phyloP scores from a whole-genome alignment of 23 tunicate species.

The Diplosoma virens region DNA sequence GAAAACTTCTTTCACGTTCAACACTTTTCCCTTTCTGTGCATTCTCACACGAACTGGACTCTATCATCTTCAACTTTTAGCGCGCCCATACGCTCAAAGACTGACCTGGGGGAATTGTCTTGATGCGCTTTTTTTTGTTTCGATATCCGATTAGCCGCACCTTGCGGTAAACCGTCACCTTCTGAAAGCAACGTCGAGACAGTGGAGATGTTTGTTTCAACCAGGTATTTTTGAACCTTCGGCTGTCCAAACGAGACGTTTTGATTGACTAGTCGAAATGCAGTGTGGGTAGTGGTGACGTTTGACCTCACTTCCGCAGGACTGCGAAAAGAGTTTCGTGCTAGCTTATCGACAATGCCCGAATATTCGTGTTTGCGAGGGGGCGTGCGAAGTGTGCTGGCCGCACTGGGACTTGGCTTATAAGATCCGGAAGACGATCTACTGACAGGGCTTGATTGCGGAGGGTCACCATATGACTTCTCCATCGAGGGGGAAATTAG shows the following conservation, averaged over 20 bases:
- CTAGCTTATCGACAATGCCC: constrained; percentile 9
- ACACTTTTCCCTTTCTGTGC: too few relatives aligned
- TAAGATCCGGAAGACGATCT: too few relatives aligned
- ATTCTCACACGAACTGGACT: constrained; percentile 1
- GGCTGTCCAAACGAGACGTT: background rate
- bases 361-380: constrained; percentile 29
- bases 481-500: too few relatives aligned
- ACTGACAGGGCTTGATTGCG: too few relatives aligned
- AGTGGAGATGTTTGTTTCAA: constrained; percentile 22
- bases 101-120: too few relatives aligned
- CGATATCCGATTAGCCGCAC: too few relatives aligned
- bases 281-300: constrained; percentile 22
- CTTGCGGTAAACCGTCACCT: background rate
- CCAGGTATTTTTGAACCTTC: constrained; percentile 27
- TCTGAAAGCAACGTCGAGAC: constrained; percentile 19
- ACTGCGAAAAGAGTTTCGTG: background rate
- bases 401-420: constrained; percentile 49
- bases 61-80: background rate
- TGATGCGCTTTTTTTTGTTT: too few relatives aligned
- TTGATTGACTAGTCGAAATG: constrained; percentile 10
- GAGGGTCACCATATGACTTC: too few relatives aligned
- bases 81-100: constrained; percentile 1
- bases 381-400: constrained; percentile 13
- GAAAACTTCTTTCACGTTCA: too few relatives aligned
- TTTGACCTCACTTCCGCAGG: background rate